A percentile compares a stretch with the other conserved stretches of the same genome.
Conservation (phyloP, 2,113 vertebrate species). For the Ictalurus furcatus region DNA sequence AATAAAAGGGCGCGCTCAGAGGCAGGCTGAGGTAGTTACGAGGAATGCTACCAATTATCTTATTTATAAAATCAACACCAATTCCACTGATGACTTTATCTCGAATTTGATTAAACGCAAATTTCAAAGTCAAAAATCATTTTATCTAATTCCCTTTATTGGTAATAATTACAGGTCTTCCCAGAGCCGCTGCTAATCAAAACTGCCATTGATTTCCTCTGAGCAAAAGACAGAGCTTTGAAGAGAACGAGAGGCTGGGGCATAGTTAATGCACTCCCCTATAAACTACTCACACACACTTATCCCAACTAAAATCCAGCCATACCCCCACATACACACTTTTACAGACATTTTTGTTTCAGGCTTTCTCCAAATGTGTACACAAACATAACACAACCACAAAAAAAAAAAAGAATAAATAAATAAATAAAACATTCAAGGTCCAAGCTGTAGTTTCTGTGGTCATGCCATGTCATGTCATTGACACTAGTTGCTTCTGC, state of each 20-base stretch:
- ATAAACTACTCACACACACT: not conserved
- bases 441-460: not conserved
- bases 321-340: not conserved
- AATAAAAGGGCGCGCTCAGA: conserved; percentile 86
- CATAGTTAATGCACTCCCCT: conserved; percentile 29
- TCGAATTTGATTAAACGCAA: conserved; percentile 88
- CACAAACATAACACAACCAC: too few relatives aligned
- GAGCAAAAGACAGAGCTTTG: conserved; percentile 45
- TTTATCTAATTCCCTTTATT: conserved; percentile 86
- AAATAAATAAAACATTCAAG: not conserved
- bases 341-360: not conserved
- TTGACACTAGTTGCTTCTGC: not conserved
- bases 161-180: conserved; percentile 77
- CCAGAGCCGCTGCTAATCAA: conserved; percentile 70
- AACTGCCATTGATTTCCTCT: conserved; percentile 70
- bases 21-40: conserved; percentile 78
- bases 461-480: not conserved
- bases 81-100: conserved; percentile 91
- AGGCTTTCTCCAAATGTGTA: not conserved
- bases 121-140: conserved; percentile 79
- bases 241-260: not conserved
- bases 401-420: not conserved
- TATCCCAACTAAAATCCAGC: not conserved
- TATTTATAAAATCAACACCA: conserved; percentile 95
- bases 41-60: conserved; percentile 88